These are phyloP conservation scores for Sorex maritimensis DNA, from an alignment of 2,797 vertebrate genomes.

Conservation along the genomic window DNA sequence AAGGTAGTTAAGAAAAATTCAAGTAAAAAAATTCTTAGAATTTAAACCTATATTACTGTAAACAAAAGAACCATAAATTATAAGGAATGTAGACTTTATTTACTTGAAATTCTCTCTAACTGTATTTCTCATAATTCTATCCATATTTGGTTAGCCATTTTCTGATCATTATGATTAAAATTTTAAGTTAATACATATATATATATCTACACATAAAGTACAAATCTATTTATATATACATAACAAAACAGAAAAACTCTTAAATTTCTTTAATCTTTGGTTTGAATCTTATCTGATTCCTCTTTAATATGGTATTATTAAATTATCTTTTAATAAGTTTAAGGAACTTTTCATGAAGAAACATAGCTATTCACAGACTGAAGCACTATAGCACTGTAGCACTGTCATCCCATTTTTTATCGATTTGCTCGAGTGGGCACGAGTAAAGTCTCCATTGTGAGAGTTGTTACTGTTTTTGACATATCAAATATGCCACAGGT, in stretches of 20 bases:
- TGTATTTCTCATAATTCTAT: neutral
- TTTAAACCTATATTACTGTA: neutral
- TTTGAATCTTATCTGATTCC: conserved; percentile 45
- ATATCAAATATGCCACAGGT: too few species aligned
- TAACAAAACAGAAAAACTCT: too few species aligned
- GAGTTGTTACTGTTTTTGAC: too few species aligned
- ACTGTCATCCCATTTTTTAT: too few species aligned
- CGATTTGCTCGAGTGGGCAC: too few species aligned
- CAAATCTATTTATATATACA: too few species aligned
- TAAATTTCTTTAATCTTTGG: conserved; percentile 48
- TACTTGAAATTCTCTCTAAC: neutral
- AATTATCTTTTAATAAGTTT: conserved; percentile 14
- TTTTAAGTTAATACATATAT: too few species aligned
- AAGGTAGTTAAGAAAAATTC: neutral
- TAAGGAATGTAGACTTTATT: neutral
- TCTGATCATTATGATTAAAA: neutral
- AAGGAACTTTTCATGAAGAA: conserved; percentile 63
- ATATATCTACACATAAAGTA: too few species aligned
- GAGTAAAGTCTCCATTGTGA: too few species aligned
- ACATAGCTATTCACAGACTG: too few species aligned
- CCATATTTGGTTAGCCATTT: conserved; percentile 31
- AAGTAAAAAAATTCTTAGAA: conserved; percentile 1
- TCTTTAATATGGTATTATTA: neutral
- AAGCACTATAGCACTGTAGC: too few species aligned
- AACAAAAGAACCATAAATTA: conserved; percentile 26